Evolutionary conservation across 2,797 vertebrate species (phyloP).

Genomic region (Cichlasoma orientale): DNA sequence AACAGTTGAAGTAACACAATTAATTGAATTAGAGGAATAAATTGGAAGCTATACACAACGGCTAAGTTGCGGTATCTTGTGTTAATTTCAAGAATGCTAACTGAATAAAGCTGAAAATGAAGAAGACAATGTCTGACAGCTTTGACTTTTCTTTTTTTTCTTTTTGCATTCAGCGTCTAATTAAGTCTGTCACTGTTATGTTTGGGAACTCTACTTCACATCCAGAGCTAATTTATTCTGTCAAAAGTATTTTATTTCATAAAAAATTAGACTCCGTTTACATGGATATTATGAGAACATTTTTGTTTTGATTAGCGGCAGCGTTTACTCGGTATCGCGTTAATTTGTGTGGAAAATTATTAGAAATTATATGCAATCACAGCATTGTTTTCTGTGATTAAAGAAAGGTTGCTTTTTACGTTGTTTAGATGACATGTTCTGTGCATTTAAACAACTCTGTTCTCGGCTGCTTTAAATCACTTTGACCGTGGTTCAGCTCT

Average conservation of each 20-base stretch:
- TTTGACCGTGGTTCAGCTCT: neutral
- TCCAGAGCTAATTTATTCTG: neutral
- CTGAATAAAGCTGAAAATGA: conserved; percentile 13
- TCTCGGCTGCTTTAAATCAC: neutral
- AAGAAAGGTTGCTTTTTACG: conserved; percentile 17
- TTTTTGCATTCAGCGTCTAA: conserved; percentile 32
- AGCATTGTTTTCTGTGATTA: conserved; percentile 16
- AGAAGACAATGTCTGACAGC: conserved; percentile 14
- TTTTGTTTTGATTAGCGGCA: conserved; percentile 42
- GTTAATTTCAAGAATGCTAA: conserved; percentile 17
- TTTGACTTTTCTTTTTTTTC: neutral
- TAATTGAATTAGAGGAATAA: neutral
- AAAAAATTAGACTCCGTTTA: conserved; percentile 1
- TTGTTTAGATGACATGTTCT: neutral
- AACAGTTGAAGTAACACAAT: too few relatives aligned
- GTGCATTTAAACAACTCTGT: conserved; percentile 5
- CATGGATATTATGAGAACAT: conserved; percentile 17
- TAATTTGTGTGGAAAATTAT: conserved; percentile 51
- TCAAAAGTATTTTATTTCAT: conserved; percentile 4
- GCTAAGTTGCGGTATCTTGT: neutral
- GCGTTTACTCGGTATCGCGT: conserved; percentile 23
- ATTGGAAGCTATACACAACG: neutral
- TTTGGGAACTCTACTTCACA: conserved; percentile 18
- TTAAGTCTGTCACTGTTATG: conserved; percentile 36
- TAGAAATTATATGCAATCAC: conserved; percentile 40